Conservation (phyloP, 2,888 invertebrate species). For the Acronicta alni region DNA sequence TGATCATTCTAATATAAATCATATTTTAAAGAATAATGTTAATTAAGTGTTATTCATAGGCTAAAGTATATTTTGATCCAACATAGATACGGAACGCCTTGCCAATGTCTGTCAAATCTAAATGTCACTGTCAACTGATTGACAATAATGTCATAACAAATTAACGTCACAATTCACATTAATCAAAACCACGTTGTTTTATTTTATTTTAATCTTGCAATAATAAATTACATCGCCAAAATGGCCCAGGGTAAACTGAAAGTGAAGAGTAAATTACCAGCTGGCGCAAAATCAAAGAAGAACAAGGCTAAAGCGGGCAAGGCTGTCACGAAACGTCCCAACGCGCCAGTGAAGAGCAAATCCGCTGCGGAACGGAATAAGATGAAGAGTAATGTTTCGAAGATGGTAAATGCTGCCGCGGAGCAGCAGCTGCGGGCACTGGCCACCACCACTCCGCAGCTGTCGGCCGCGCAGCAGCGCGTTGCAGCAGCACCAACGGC, state of each 20-base stretch:
- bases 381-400: constrained; percentile 91
- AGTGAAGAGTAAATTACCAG: constrained; percentile 90
- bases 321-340: constrained; percentile 89
- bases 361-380: constrained; percentile 89
- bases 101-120: too few relatives aligned
- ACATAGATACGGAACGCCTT: too few relatives aligned
- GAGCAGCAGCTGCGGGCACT: constrained; percentile 91
- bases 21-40: too few relatives aligned
- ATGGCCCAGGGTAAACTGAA: constrained; percentile 93
- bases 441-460: constrained; percentile 86
- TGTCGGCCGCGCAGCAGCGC: constrained; percentile 85
- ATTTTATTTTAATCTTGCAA: too few relatives aligned
- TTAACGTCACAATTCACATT: constrained; percentile 2
- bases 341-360: constrained; percentile 91
- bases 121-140: too few relatives aligned
- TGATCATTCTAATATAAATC: too few relatives aligned
- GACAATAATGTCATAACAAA: too few relatives aligned
- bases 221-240: constrained; percentile 25
- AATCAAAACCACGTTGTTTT: constrained; percentile 31
- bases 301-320: constrained; percentile 87
- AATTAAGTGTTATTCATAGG: too few relatives aligned
- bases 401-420: constrained; percentile 92
- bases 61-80: too few relatives aligned
- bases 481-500: constrained; percentile 82
- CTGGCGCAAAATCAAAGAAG: constrained; percentile 87